Percentiles rank a stretch among this genome's conserved stretches.
Evolutionary conservation across 1,140 invertebrate species (phyloP).

Genomic region (Drosophila nannoptera): DNA sequence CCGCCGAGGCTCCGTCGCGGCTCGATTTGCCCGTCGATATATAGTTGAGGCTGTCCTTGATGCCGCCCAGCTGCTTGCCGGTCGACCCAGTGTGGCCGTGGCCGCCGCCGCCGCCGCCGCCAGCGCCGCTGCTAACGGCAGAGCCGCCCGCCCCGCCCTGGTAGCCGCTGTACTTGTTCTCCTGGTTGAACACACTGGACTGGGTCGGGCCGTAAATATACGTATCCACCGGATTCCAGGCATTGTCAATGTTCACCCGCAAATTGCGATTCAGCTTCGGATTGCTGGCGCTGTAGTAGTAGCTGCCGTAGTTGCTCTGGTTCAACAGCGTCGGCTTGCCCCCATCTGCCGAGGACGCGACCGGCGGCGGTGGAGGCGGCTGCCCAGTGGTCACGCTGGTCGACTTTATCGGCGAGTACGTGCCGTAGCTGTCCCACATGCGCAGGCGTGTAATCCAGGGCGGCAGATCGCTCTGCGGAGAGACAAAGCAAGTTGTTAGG

Average conservation of each 20-base stretch:
- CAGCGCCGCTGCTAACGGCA: conserved; percentile 20
- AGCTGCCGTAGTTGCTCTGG: conserved; percentile 68
- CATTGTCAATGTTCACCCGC: conserved; percentile 78
- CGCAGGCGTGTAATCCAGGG: conserved; percentile 82
- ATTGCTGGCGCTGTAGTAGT: conserved; percentile 77
- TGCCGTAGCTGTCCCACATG: conserved; percentile 82
- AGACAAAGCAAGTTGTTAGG: conserved; percentile 4
- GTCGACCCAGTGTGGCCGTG: conserved; percentile 17
- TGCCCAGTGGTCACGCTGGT: conserved; percentile 73
- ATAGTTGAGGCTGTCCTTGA: conserved; percentile 74
- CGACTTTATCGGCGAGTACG: conserved; percentile 73
- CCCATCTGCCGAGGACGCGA: conserved; percentile 66
- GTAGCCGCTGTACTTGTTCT: conserved; percentile 78
- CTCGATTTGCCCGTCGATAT: conserved; percentile 57
- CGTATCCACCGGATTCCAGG: conserved; percentile 79
- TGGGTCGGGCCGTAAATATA: conserved; percentile 79
- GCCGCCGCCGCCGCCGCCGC: conserved; percentile 13
- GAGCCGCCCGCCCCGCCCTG: conserved; percentile 46
- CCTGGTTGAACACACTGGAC: conserved; percentile 77
- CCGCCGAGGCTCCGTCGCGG: conserved; percentile 50
- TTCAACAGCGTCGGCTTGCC: conserved; percentile 67
- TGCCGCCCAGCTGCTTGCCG: conserved; percentile 51
- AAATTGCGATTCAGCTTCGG: conserved; percentile 74
- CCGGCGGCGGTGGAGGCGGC: conserved; percentile 71
- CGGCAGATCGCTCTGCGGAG: conserved; percentile 69